Evolutionary conservation across 2,888 invertebrate genomes (phyloP), one percentile per base, ranked within the genome.

Genomic region (Heteropelma amictum): DNA sequence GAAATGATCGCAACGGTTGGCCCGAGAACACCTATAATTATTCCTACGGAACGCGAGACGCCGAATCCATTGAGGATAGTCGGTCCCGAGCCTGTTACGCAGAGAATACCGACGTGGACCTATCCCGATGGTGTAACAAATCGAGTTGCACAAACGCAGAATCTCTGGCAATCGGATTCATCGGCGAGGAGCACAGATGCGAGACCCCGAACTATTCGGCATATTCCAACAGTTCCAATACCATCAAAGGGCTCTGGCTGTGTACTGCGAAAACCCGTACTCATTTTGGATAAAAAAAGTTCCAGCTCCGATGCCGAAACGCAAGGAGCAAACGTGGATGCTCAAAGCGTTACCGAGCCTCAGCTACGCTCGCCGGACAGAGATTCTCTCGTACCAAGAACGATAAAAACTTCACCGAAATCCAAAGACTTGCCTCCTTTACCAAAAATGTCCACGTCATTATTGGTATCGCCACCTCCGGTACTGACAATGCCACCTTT

Each of bases 401-500:
- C 73, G 4, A 73, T 77, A 3, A 79, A 70, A 6, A 60, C 76
- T 0, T 79, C 84, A 1, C 80, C 84, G 1, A 81, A 75, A 26
- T n/a, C 70, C 0, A 82, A 83, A 19, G 73, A 79, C n/a, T 38
- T 73, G 10, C 61, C 68, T 19, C 65, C 65, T 4, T 19, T 70
- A 7, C 63, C 64, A 8, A 79, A 54, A 81, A 53, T 79, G 10
- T 70, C 83, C 0, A 79, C 81, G 12, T 80, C 84, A 2, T 58
- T 86, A 12, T 54, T 87, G 7, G 80, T 84, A 1, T 84, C 86
- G 10, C 84, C 85, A 1, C 85, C 84, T 1, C 82, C 84, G 0
- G 80, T 84, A 0, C 81, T 83, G 0, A 84, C 83, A 0, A 83
- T 84, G 30, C 88, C 88, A 3, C 89, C 89, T 1, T 77, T 89